Conservation (phyloP, 2,888 invertebrate species). For the Drosophila infuscata region DNA sequence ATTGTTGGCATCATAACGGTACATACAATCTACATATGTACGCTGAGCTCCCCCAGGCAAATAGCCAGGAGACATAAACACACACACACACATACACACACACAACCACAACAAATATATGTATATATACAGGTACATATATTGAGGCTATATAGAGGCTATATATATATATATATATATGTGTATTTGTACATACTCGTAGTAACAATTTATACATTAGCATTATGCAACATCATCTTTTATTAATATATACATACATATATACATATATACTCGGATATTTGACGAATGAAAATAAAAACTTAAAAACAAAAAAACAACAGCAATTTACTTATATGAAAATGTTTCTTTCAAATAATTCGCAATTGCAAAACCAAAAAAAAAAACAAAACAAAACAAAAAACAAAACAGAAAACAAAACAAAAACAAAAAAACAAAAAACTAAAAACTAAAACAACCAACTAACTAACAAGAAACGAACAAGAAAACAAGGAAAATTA, state of each 20-base stretch:
- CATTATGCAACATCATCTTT: slow-evolving; percentile 59
- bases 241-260: slow-evolving; percentile 56
- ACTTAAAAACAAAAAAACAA: slow-evolving; percentile 29
- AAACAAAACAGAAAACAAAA: not conserved
- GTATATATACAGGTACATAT: slow-evolving; percentile 48
- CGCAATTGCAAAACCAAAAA: slow-evolving; percentile 34
- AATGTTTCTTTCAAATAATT: slow-evolving; percentile 58
- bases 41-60: slow-evolving; percentile 35
- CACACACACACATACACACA: slow-evolving; percentile 15
- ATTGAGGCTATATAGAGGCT: slow-evolving; percentile 42
- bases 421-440: not conserved
- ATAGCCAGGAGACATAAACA: slow-evolving; percentile 36
- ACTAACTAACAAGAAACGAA: slow-evolving; percentile 58
- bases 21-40: slow-evolving; percentile 81
- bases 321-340: slow-evolving; percentile 78
- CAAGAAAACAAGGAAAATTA: slow-evolving; percentile 60
- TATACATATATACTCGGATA: slow-evolving; percentile 47
- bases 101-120: slow-evolving; percentile 21
- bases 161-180: slow-evolving; percentile 32
- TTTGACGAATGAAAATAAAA: slow-evolving; percentile 43
- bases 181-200: slow-evolving; percentile 55
- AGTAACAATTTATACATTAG: slow-evolving; percentile 70
- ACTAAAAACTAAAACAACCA: slow-evolving; percentile 20
- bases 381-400: slow-evolving; percentile 5
- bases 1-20: slow-evolving; percentile 55